Evolutionary conservation across 2,113 vertebrate species (phyloP).

Genomic region (Puntigrus tetrazona): DNA sequence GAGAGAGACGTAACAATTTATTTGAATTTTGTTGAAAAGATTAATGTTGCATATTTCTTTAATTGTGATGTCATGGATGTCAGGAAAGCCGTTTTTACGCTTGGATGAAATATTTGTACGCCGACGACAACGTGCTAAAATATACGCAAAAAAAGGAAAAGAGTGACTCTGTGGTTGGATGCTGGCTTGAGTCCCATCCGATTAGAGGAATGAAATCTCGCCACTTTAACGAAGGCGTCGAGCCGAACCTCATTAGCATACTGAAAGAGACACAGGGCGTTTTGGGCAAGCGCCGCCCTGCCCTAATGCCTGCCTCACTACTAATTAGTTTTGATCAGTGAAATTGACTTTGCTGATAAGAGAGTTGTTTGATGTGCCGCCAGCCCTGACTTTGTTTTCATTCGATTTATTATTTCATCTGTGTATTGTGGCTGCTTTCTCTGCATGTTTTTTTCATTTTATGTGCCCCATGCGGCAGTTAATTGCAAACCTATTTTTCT

Average conservation of each 20-base stretch:
- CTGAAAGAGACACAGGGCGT: not conserved
- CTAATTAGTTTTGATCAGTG: slow-evolving; percentile 50
- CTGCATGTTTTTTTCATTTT: slow-evolving; percentile 20
- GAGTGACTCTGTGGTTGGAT: not conserved
- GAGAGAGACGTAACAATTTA: too few relatives aligned
- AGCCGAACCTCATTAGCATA: not conserved
- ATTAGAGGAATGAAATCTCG: slow-evolving; percentile 30
- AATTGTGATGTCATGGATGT: too few relatives aligned
- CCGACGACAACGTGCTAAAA: not conserved
- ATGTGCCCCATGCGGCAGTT: not conserved
- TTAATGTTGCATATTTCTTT: too few relatives aligned
- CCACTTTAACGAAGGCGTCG: slow-evolving; percentile 17
- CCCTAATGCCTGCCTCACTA: slow-evolving; percentile 17
- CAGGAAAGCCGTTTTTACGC: too few relatives aligned
- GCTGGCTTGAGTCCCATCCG: slow-evolving; percentile 31
- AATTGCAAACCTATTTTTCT: slow-evolving; percentile 36
- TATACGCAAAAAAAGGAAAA: not conserved
- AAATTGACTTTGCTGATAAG: slow-evolving; percentile 47
- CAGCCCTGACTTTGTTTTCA: slow-evolving; percentile 31
- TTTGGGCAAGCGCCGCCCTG: not conserved
- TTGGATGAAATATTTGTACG: too few relatives aligned
- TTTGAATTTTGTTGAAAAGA: too few relatives aligned
- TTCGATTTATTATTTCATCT: slow-evolving; percentile 38
- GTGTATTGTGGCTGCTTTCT: slow-evolving; percentile 26
- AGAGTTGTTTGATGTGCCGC: slow-evolving; percentile 43